Evolutionary conservation across 2,797 vertebrate species (phyloP).

Genomic region (Coluber constrictor): DNA sequence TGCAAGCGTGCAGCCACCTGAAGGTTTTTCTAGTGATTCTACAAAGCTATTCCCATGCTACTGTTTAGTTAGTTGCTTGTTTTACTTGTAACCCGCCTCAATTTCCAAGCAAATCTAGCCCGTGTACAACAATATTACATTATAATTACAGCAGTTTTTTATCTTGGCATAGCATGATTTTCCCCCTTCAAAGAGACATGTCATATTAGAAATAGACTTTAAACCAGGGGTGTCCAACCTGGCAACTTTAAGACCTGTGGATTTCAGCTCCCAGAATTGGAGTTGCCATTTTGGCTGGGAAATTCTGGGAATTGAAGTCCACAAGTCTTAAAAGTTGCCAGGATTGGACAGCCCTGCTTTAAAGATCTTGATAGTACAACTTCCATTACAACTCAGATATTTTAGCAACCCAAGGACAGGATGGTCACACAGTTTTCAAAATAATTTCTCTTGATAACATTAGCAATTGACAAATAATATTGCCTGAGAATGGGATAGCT

Average conservation of each 20-base stretch:
- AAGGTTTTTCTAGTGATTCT: neutral
- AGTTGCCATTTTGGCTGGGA: neutral
- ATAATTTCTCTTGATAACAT: conserved; percentile 57
- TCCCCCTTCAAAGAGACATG: neutral
- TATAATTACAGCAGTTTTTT: neutral
- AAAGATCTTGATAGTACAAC: neutral
- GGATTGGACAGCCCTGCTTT: neutral
- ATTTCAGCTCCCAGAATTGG: neutral
- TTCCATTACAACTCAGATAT: neutral
- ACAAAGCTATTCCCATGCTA: neutral
- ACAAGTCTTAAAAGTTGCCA: neutral
- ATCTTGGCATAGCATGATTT: neutral
- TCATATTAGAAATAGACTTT: neutral
- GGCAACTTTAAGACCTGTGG: neutral
- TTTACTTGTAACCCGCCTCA: neutral
- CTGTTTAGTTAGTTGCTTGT: neutral
- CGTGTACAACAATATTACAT: neutral
- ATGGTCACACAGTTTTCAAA: conserved; percentile 49
- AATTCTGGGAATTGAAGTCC: neutral
- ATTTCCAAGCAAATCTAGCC: neutral
- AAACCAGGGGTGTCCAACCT: neutral
- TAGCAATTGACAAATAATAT: conserved; percentile 45
- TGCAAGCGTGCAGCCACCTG: neutral
- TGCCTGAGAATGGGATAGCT: neutral
- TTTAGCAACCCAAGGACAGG: neutral